Percentiles rank a stretch among this genome's conserved stretches.
Evolutionary conservation across 2,888 invertebrate species (phyloP).

Genomic region (Hetaerina titia): DNA sequence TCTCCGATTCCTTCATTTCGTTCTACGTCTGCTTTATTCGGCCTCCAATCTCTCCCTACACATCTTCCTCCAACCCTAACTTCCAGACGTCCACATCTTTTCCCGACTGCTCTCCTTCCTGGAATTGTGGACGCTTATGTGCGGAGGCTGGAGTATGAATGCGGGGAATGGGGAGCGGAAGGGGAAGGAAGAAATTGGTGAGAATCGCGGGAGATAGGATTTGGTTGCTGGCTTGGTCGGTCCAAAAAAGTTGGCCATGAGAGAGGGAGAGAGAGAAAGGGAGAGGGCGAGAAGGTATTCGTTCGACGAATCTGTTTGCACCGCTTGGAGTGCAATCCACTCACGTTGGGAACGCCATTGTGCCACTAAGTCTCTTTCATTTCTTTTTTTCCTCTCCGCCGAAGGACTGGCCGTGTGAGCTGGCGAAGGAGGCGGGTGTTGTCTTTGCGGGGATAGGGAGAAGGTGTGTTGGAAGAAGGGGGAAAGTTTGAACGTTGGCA

Average conservation of each 20-base stretch:
- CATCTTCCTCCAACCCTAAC: too few relatives aligned
- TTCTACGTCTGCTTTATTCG: too few relatives aligned
- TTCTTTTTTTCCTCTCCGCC: not conserved
- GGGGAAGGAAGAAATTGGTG: not conserved
- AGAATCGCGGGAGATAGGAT: not conserved
- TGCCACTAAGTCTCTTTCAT: not conserved
- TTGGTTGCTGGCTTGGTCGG: not conserved
- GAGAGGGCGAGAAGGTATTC: not conserved
- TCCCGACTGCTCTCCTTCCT: not conserved
- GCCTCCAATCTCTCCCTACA: too few relatives aligned
- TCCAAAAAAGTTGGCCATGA: not conserved
- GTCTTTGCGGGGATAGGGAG: not conserved
- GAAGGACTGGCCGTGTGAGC: too few relatives aligned
- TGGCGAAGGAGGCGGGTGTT: not conserved
- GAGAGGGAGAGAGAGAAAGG: not conserved
- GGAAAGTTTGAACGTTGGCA: not conserved
- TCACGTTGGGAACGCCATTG: constrained; percentile 12
- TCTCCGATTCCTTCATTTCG: too few relatives aligned
- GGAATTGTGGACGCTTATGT: not conserved
- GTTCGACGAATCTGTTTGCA: not conserved
- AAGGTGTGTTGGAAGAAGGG: not conserved
- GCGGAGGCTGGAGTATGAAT: not conserved
- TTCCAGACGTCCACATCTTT: too few relatives aligned
- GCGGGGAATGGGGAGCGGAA: not conserved
- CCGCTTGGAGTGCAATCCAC: not conserved